phyloP scores from a whole-genome alignment of 92 coral and sea anemone genomes.

The Siderastrea siderea region DNA sequence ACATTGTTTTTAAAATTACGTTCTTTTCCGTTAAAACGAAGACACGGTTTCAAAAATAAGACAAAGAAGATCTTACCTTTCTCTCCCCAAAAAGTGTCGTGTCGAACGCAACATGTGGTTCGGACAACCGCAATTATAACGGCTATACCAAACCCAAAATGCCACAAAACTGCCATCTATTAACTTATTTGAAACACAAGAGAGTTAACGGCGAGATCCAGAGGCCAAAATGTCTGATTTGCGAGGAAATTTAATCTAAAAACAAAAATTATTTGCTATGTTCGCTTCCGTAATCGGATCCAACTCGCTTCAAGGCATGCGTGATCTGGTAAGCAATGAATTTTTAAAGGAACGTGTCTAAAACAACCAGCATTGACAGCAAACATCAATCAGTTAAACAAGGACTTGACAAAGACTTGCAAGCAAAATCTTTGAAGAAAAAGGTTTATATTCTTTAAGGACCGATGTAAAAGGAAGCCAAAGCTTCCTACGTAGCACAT shows the following conservation, averaged over 20 bases:
- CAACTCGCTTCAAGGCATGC: constrained; percentile 31
- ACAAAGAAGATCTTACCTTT: constrained; percentile 67
- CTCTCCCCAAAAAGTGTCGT: constrained; percentile 91
- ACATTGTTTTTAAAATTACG: neutral
- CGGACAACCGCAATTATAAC: neutral
- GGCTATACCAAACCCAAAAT: neutral
- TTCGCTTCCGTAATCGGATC: neutral
- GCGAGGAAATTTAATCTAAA: too few species aligned
- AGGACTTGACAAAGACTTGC: neutral
- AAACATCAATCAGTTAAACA: constrained; percentile 5
- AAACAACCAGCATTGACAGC: constrained; percentile 12
- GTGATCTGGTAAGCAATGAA: constrained; percentile 18
- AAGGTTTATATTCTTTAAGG: too few species aligned
- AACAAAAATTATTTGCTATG: neutral
- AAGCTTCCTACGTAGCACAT: too few species aligned
- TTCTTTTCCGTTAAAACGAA: neutral
- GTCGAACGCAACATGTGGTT: constrained; percentile 24
- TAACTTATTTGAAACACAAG: constrained; percentile 34
- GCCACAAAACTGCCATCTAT: constrained; percentile 16
- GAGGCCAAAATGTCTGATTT: neutral
- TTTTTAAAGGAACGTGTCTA: constrained; percentile 55
- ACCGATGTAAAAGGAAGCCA: too few species aligned
- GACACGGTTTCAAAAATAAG: neutral
- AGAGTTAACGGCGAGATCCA: neutral
- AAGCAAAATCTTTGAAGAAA: neutral